Base-by-base conservation (phyloP, 2,113 vertebrate species). In the Corythoichthys haematopterus region DNA sequence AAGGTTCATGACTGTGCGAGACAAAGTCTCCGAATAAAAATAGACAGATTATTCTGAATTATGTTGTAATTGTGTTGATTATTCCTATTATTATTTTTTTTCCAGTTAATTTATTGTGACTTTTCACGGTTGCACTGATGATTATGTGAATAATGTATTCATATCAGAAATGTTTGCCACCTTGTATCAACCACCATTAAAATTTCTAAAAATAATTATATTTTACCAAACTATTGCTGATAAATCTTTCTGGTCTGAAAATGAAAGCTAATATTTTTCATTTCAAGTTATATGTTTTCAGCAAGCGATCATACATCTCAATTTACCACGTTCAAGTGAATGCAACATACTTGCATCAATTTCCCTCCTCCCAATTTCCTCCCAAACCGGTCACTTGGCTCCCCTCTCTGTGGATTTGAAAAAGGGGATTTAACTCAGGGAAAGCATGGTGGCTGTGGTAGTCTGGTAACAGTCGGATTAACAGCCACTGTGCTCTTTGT, bases 401-500 rank as follows among this genome's bases (percentile, higher is more conserved):
- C 56, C 71, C 64, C 38, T 36, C 62, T 61, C 37, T 65, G 77
- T 74, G 57, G 78, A 69, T 13, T 65, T 70, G 70, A 80, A 83
- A 70, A 72, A 69, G 70, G 78, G 78, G 78, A 72, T 84, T 85
- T 86, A 81, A 87, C 75, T 82, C 64, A 0, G 6, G 72, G 15
- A 75, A 72, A 80, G 79, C 78, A 70, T 38, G 77, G 82, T 79
- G 81, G 82, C 71, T 71, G 79, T 10, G 60, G 70, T 79, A 62
- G 75, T 86, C 75, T 78, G 78, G 58, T 65, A 84, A 79, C 82
- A 77, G 80, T 75, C 86, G 84, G 72, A 85, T 75, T 73, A 74
- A 55, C 69, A 63, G 57, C 69, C 76, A 73, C 53, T 79, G 78
- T 69, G 68, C 65, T 69, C 77, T 78, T 82, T 87, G 75, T 79